Evolutionary conservation across 1,140 invertebrate species (phyloP).

Genomic region (Conus ventricosus): DNA sequence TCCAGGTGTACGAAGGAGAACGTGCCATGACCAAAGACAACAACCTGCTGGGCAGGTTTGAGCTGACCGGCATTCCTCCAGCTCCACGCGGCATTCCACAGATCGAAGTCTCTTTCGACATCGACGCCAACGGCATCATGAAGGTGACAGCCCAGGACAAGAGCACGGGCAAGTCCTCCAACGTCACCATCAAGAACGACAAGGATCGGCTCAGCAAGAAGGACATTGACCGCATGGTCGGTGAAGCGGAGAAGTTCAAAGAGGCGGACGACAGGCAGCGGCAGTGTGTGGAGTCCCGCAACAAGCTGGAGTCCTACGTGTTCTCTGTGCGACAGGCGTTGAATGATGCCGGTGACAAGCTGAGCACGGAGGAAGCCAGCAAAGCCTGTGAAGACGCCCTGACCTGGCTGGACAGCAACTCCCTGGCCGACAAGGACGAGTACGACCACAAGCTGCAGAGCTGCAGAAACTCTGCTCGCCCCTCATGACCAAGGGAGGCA

Average conservation of each 20-base stretch:
- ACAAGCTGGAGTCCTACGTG: too few species aligned
- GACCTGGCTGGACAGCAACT: slow-evolving; percentile 75
- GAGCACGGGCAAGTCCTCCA: slow-evolving; percentile 80
- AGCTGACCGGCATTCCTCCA: slow-evolving; percentile 92
- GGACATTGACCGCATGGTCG: slow-evolving; percentile 96
- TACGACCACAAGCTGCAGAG: slow-evolving; percentile 73
- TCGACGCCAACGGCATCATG: slow-evolving; percentile 80
- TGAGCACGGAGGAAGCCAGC: slow-evolving; percentile 79
- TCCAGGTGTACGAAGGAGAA: slow-evolving; percentile 86
- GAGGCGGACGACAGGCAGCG: too few species aligned
- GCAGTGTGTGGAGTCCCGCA: too few species aligned
- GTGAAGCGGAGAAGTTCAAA: too few species aligned
- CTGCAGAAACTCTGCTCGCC: slow-evolving; percentile 69
- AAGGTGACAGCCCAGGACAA: slow-evolving; percentile 76
- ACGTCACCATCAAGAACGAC: slow-evolving; percentile 98
- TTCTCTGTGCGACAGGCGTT: slow-evolving; percentile 93
- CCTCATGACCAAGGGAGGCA: slow-evolving; percentile 42
- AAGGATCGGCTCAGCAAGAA: slow-evolving; percentile 91
- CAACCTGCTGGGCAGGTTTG: too few species aligned
- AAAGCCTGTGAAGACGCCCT: slow-evolving; percentile 75
- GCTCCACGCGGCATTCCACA: slow-evolving; percentile 93
- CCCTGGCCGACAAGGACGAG: slow-evolving; percentile 75
- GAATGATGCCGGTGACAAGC: slow-evolving; percentile 79
- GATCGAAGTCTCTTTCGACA: slow-evolving; percentile 80
- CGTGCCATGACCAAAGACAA: slow-evolving; percentile 88